These are phyloP conservation scores for Mormyrus proboscirostris DNA, from an alignment of 2,797 vertebrate species.

Conservation along the genomic window DNA sequence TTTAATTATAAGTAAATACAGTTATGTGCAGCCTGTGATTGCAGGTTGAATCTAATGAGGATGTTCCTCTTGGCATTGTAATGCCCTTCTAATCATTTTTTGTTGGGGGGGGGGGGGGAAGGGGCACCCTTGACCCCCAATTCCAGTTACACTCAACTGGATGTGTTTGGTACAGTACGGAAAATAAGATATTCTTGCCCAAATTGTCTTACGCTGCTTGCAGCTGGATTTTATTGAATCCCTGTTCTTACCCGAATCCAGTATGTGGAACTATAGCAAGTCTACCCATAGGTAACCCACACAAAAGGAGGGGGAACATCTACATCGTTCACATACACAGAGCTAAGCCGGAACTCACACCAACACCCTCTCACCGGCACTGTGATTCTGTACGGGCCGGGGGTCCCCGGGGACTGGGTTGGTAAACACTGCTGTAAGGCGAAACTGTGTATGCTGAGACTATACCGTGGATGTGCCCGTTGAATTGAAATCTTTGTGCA, in stretches of 20 bases:
- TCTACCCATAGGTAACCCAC: not conserved
- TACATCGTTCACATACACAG: not conserved
- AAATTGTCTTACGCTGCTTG: not conserved
- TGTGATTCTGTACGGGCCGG: not conserved
- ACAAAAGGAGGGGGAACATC: not conserved
- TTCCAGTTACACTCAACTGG: not conserved
- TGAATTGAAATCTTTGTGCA: not conserved
- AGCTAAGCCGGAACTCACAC: not conserved
- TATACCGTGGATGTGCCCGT: not conserved
- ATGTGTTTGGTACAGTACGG: not conserved
- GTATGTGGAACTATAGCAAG: not conserved
- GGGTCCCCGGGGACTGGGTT: not conserved
- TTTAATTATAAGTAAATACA: not conserved
- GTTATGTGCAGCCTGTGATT: not conserved
- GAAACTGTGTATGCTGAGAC: not conserved
- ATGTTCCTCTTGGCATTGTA: not conserved
- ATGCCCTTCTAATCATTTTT: not conserved
- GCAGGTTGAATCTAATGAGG: not conserved
- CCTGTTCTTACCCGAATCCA: not conserved
- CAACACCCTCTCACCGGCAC: not conserved
- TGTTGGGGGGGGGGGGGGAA: not conserved
- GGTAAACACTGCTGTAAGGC: not conserved
- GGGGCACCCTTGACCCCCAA: not conserved
- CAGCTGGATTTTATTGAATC: not conserved
- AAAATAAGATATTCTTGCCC: not conserved